Base-by-base conservation (phyloP, 2,113 vertebrate species). In the Harpagus bidentatus region DNA sequence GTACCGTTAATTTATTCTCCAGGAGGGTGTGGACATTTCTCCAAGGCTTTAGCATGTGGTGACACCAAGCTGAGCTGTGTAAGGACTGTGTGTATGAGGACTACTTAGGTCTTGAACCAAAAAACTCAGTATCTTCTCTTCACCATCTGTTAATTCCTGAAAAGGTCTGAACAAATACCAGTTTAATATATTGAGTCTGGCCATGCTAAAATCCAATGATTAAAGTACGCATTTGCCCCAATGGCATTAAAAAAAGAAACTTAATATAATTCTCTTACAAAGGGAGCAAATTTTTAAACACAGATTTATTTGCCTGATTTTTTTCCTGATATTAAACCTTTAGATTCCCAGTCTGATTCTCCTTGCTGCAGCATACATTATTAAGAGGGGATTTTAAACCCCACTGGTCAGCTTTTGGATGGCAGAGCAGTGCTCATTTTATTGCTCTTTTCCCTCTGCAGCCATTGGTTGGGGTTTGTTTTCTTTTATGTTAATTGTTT, bases 321-420 rank as follows among this genome's bases (percentile, higher is more conserved):
- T 74, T 61, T 45, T 32, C 29, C 22, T 70, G 34, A 72, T 90
- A 96, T 94, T 95, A 90, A 91, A 89, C 28, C 26, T 72, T 45
- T 73, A 50, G 17, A 73, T 76, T 66, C 43, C 67, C 71, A 78
- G 36, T 5, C 38, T 48, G 86, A 28, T 50, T 43, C 52, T 81
- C 42, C 36, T 69, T 48, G 76, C 90, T 82, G 38, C 70, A 91
- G 61, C 82, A 94, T 55, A 11, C 47, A 34, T 93, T 95, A 96
- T 93, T 74, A 72, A 82, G 66, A 92, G 76, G 80, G 77, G 81
- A 95, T 95, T 95, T 97, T 16, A 92, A 97, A 87, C 43, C 73
- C 32, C 70, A 13, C 48, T 42, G 73, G 88, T 47, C 81, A 91
- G 65, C 42, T 36, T 69, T 55, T 4, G 65, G 76, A 79, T 82